Evolutionary conservation across 2,888 invertebrate genomes (phyloP).

Genomic region (Sinodicranocentrus sp.): DNA sequence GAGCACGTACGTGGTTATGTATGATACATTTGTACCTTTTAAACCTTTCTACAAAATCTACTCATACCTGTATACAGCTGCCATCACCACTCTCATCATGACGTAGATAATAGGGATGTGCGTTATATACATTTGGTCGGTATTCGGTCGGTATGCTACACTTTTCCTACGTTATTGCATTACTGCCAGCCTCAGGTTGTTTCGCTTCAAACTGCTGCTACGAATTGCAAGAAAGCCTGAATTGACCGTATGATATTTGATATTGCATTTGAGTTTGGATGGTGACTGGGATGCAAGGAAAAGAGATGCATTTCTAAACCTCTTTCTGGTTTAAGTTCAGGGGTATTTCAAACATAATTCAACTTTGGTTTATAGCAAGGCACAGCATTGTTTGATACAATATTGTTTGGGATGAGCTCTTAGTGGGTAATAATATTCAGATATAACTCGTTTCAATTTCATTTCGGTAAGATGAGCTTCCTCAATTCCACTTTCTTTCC

Average conservation of each 20-base stretch:
- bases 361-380: too few relatives aligned
- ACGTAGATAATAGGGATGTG: neutral
- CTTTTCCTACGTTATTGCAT: conserved; percentile 5
- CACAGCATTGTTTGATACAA: too few relatives aligned
- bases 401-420: too few relatives aligned
- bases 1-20: neutral
- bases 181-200: neutral
- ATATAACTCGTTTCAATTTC: conserved; percentile 45
- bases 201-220: neutral
- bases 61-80: neutral
- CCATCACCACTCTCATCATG: neutral
- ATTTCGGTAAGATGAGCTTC: conserved; percentile 20
- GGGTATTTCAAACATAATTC: too few relatives aligned
- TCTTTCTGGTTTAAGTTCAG: too few relatives aligned
- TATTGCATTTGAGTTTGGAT: neutral
- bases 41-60: conserved; percentile 17
- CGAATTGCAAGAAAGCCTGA: too few relatives aligned
- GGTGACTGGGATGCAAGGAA: neutral
- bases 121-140: neutral
- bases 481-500: conserved; percentile 55
- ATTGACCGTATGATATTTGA: too few relatives aligned
- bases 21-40: conserved; percentile 12
- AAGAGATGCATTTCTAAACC: neutral
- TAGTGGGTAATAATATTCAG: neutral
- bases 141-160: conserved; percentile 12